Evolutionary conservation across 2,113 vertebrate species (phyloP).

Genomic region (Pseudorectes ferrugineus): DNA sequence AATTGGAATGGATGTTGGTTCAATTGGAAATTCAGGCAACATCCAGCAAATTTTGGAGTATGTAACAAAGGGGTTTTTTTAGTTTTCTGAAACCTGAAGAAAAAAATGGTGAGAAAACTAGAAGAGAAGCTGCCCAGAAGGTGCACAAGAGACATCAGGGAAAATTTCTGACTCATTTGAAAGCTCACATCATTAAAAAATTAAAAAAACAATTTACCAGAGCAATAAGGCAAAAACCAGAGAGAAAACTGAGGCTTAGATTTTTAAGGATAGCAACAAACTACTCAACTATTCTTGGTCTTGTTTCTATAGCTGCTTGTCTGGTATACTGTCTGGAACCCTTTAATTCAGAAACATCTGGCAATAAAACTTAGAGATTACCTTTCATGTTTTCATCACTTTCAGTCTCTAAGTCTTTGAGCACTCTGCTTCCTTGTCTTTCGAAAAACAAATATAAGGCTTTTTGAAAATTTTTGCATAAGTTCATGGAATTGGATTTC

Average conservation of each 20-base stretch:
- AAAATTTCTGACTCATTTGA: neutral
- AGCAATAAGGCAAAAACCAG: neutral
- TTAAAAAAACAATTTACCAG: neutral
- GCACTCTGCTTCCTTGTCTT: constrained; percentile 2
- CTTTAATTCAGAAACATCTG: constrained; percentile 61
- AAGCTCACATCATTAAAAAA: neutral
- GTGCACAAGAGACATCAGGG: neutral
- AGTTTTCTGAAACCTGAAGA: neutral
- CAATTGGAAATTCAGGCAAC: neutral
- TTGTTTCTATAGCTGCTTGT: neutral
- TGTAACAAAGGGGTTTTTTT: neutral
- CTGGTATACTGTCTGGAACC: constrained; percentile 38
- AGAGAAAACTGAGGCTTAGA: neutral
- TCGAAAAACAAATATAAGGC: constrained; percentile 25
- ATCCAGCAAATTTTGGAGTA: neutral
- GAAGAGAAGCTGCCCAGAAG: neutral
- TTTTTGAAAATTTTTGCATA: neutral
- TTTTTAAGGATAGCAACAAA: neutral
- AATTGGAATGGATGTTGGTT: neutral
- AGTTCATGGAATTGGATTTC: constrained; percentile 25
- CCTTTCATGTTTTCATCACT: constrained; percentile 51
- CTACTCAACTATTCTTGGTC: neutral
- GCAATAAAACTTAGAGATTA: constrained; percentile 62
- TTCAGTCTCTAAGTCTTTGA: constrained; percentile 37
- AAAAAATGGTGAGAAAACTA: neutral